Percentiles rank a stretch among this genome's conserved stretches.
Conservation (phyloP, 2,888 invertebrate genomes). For the Ennomos fuscantarius region DNA sequence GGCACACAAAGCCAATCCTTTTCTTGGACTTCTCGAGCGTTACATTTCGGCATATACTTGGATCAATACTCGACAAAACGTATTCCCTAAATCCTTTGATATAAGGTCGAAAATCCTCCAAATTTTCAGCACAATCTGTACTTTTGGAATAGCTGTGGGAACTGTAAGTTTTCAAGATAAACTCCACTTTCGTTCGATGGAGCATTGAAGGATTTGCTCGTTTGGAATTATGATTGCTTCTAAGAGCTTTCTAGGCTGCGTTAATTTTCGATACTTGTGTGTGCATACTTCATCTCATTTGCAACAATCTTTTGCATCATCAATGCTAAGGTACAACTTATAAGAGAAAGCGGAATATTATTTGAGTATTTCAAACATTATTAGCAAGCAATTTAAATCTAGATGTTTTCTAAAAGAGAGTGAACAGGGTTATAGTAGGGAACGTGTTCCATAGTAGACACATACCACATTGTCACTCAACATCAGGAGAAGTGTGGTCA, state of each 20-base stretch:
- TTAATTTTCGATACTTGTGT: slow-evolving; percentile 2
- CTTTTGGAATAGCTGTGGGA: slow-evolving; percentile 13
- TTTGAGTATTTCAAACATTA: too few species aligned
- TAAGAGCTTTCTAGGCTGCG: neutral
- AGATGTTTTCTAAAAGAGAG: too few species aligned
- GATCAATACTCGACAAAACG: slow-evolving; percentile 37
- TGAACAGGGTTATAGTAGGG: too few species aligned
- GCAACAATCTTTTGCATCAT: too few species aligned
- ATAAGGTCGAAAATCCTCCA: slow-evolving; percentile 43
- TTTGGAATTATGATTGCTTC: slow-evolving; percentile 10
- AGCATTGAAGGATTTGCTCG: slow-evolving; percentile 12
- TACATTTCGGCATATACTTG: slow-evolving; percentile 39
- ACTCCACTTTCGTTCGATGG: slow-evolving; percentile 22
- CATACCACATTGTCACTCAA: too few species aligned
- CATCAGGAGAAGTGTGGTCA: too few species aligned
- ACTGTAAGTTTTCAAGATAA: slow-evolving; percentile 25
- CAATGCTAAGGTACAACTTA: too few species aligned
- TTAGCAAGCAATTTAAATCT: too few species aligned
- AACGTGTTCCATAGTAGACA: too few species aligned
- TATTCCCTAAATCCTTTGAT: slow-evolving; percentile 31
- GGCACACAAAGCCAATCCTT: slow-evolving; percentile 26
- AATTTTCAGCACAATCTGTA: slow-evolving; percentile 11
- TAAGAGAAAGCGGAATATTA: too few species aligned
- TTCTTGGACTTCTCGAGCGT: slow-evolving; percentile 26
- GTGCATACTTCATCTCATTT: too few species aligned